phyloP scores from a whole-genome alignment of 1,140 invertebrate species.

The Heliconius hermathena region DNA sequence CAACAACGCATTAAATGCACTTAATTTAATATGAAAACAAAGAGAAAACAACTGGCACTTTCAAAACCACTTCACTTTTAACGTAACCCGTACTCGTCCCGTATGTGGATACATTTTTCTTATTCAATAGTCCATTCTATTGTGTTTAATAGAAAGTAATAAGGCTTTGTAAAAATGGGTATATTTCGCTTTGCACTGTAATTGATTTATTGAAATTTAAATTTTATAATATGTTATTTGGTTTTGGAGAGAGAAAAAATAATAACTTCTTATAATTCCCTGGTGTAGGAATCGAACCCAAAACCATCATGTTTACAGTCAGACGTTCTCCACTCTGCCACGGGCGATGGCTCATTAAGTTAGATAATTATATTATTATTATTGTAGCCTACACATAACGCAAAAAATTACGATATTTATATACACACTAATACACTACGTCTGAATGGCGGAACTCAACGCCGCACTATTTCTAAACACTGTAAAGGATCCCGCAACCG shows the following conservation, averaged over 20 bases:
- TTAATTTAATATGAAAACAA: slow-evolving; percentile 24
- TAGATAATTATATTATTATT: background rate
- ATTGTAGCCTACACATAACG: too few relatives aligned
- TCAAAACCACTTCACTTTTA: slow-evolving; percentile 26
- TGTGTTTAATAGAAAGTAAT: slow-evolving; percentile 35
- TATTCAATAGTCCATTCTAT: slow-evolving; percentile 28
- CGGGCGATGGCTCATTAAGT: too few relatives aligned
- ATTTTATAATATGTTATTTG: background rate
- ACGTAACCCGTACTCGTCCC: slow-evolving; percentile 18
- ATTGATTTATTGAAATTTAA: background rate
- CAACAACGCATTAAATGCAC: slow-evolving; percentile 28
- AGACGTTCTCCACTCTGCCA: too few relatives aligned
- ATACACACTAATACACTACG: too few relatives aligned
- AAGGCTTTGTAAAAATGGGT: slow-evolving; percentile 4
- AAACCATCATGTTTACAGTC: too few relatives aligned
- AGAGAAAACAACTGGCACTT: slow-evolving; percentile 32
- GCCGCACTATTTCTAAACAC: too few relatives aligned
- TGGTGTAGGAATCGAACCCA: too few relatives aligned
- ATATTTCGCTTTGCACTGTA: background rate
- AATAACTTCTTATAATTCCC: too few relatives aligned
- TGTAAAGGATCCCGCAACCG: too few relatives aligned
- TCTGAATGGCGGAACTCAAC: too few relatives aligned
- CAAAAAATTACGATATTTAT: too few relatives aligned
- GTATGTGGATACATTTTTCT: slow-evolving; percentile 33
- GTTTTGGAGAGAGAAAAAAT: too few relatives aligned